These are phyloP conservation scores for Drosophila diplacantha DNA, from an alignment of 2,888 invertebrate species.

Conservation along the genomic window DNA sequence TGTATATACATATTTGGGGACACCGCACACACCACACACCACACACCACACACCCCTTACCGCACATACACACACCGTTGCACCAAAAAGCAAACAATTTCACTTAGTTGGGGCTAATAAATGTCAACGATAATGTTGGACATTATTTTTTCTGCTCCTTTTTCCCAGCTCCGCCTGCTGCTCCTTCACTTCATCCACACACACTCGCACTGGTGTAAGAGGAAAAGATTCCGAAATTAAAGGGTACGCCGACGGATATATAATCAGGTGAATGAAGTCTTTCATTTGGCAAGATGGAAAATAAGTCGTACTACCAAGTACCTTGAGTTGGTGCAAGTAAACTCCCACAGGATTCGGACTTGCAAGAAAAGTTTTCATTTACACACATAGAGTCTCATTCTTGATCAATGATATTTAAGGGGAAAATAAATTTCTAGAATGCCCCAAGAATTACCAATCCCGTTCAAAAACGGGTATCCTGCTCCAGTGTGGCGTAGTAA, in stretches of 20 bases:
- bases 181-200: background rate
- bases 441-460: background rate
- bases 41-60: slow-evolving; percentile 1
- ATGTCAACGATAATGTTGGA: slow-evolving; percentile 66
- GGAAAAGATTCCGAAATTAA: background rate
- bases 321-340: background rate
- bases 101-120: slow-evolving; percentile 65
- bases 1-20: background rate
- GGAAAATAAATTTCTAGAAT: background rate
- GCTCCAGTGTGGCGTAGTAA: background rate
- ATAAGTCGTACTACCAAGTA: background rate
- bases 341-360: background rate
- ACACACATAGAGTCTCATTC: background rate
- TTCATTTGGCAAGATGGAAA: background rate
- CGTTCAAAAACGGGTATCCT: background rate
- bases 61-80: slow-evolving; percentile 14
- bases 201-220: slow-evolving; percentile 7
- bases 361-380: background rate
- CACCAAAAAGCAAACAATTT: slow-evolving; percentile 42
- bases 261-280: background rate
- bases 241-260: slow-evolving; percentile 7
- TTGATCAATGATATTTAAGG: background rate
- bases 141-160: slow-evolving; percentile 47
- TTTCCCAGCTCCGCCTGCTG: slow-evolving; percentile 2
- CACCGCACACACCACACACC: slow-evolving; percentile 1